Evolutionary conservation across 2,113 vertebrate species (phyloP).

Genomic region (Cyprinodon variegatus): DNA sequence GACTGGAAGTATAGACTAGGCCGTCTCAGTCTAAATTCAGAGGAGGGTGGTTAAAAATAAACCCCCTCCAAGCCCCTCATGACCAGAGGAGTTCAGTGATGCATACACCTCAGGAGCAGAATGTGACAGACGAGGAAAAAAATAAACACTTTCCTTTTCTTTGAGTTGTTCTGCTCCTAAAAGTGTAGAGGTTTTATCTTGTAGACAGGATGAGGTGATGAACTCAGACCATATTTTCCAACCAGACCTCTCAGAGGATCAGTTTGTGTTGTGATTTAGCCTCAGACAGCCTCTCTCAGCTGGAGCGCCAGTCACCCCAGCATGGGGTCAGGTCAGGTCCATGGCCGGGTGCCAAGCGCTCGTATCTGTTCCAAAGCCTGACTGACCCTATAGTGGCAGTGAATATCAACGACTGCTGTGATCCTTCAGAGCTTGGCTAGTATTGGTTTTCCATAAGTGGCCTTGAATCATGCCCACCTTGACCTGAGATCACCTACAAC

Average conservation of each 20-base stretch:
- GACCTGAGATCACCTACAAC: neutral
- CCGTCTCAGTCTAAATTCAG: slow-evolving; percentile 26
- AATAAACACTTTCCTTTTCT: slow-evolving; percentile 12
- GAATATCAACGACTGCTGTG: neutral
- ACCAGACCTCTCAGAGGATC: neutral
- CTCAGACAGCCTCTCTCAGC: neutral
- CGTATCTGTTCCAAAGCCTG: neutral
- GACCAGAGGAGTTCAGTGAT: slow-evolving; percentile 40
- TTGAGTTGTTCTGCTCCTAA: neutral
- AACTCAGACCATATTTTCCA: neutral
- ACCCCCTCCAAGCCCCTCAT: slow-evolving; percentile 31
- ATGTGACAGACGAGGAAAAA: slow-evolving; percentile 7
- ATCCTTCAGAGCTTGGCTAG: neutral
- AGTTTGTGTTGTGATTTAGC: neutral
- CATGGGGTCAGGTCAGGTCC: neutral
- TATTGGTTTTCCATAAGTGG: neutral
- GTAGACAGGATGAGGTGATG: neutral
- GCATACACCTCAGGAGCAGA: slow-evolving; percentile 40
- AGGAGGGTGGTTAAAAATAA: slow-evolving; percentile 49
- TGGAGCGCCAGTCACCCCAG: neutral
- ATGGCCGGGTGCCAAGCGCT: neutral
- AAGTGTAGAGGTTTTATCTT: neutral
- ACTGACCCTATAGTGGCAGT: neutral
- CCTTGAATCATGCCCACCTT: neutral
- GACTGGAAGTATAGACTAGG: slow-evolving; percentile 2